Base-by-base conservation (phyloP, 2,888 invertebrate species). In the Drosophila nr. perissopoda region DNA sequence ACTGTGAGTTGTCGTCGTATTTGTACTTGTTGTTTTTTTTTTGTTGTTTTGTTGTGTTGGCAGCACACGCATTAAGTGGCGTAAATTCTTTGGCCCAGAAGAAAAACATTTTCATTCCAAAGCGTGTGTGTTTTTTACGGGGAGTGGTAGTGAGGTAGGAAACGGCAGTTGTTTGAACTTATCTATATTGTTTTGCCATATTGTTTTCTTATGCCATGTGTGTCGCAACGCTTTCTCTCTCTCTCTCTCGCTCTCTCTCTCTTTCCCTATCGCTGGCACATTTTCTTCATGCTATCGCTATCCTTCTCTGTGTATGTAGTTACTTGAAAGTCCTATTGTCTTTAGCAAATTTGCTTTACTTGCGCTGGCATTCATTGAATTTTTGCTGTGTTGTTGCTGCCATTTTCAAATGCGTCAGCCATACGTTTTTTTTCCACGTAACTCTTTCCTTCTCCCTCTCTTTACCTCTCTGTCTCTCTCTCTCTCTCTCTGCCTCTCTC, bases 151-250 rank as follows among this genome's bases (percentile, higher is more conserved):
- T 33, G 38, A 40, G 49, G 60, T 49, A 67, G 51, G n/a, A 57
- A 59, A 61, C 67, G 87, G 76, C 80, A 82, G 83, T 87, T 87
- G 88, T 78, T 87, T 90, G 90, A 87, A 87, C 86, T 90, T 90
- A 90, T 90, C 86, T 87, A 90, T 90, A 90, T 87, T 87, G 90
- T 87, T 88, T 87, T 88, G 88, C 86, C 90, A 90, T 87, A 87
- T 87, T 90, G 88, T 90, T 90, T 85, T 87, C 86, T 76, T 90
- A 83, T 89, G 88, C 85, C 76, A 79, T 89, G 83, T 89, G 89
- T 83, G 89, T 86, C 71, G 63, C 83, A 71, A 52, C 52, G n/a
- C 58, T 40, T 36, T 51, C 62, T 40, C 36, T 53, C 56, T 13
- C 62, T 40, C 51, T 18, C 18, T 27, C 49, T 1, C 10, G 45